Base-by-base conservation (phyloP, 2,113 vertebrate species). In the Ranitomeya variabilis region DNA sequence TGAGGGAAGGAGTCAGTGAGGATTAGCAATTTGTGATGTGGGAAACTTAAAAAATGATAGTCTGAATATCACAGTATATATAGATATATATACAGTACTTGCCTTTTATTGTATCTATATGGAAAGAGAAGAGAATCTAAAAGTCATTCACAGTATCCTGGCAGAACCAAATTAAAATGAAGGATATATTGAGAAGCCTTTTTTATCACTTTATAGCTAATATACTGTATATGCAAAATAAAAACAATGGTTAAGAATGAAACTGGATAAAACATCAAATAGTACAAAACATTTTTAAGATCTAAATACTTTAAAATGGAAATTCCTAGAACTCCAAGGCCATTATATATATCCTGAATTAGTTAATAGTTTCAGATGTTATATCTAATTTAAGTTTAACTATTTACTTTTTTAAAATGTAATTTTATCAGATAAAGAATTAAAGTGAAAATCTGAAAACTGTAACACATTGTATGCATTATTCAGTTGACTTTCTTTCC, bases 21-120 rank as follows among this genome's bases (percentile, higher is more conserved):
- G 82, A 71, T 84, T 84, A 66, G 14, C 67, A 67, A 69, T 67
- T 13, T n/a, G 81, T 55, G n/a, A 51, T 84, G 82, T 84, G 82
- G 82, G 82, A 71, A 84, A 71, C 45, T 67, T 10, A 14, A 69
- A 37, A n/a, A 31, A 83, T 67, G 62, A 64, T 10, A 45, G 59
- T 6, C 54, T 83, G 62, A 64, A 83, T 45, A 15, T 69, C 62
- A 83, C 14, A 31, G 23, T 18, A 45, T 82, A 26, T 12, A 55
- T 55, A 54, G 23, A n/a, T 51, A 55, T 55, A 54, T 55, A n/a
- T 51, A 19, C 37, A 45, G 37, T n/a, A 59, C 37, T 19, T 82
- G 26, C 26, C 80, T 45, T 16, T 62, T 57, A 81, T 6, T 62
- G 60, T 11, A 26, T 64, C 11, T 37, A 81, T 21, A 76, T 31